Percentiles rank a stretch among this genome's conserved stretches.
phyloP scores from a whole-genome alignment of 2,113 vertebrate genomes.

The Bettongia penicillata region DNA sequence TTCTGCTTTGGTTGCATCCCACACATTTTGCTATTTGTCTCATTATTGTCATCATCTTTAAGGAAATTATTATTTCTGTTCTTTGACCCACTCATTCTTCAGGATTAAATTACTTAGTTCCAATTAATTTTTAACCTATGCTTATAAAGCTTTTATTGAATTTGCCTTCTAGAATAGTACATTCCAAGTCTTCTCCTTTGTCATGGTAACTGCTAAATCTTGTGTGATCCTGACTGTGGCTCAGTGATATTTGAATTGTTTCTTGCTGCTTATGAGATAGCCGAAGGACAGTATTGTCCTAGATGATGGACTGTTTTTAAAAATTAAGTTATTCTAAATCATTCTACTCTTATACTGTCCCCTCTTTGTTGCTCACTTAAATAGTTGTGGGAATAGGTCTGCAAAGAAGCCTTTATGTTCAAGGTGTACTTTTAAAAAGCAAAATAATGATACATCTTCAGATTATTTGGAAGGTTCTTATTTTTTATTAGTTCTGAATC shows the following conservation, averaged over 20 bases:
- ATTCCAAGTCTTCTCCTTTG: background rate
- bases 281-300: constrained; percentile 30
- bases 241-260: background rate
- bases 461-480: constrained; percentile 31
- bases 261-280: background rate
- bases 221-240: background rate
- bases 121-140: background rate
- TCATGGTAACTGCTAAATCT: background rate
- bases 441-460: constrained; percentile 24
- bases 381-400: constrained; percentile 23
- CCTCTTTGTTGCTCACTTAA: constrained; percentile 19
- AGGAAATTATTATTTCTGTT: background rate
- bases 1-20: background rate
- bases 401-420: constrained; percentile 36
- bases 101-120: background rate
- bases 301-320: constrained; percentile 30
- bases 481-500: constrained; percentile 56
- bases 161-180: background rate
- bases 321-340: background rate
- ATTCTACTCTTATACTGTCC: background rate
- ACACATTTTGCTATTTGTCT: background rate
- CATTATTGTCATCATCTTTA: background rate
- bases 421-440: constrained; percentile 20
- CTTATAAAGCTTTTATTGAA: background rate
- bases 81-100: background rate